Base-by-base conservation (phyloP, 2,113 vertebrate genomes). In the Crocuta crocuta region DNA sequence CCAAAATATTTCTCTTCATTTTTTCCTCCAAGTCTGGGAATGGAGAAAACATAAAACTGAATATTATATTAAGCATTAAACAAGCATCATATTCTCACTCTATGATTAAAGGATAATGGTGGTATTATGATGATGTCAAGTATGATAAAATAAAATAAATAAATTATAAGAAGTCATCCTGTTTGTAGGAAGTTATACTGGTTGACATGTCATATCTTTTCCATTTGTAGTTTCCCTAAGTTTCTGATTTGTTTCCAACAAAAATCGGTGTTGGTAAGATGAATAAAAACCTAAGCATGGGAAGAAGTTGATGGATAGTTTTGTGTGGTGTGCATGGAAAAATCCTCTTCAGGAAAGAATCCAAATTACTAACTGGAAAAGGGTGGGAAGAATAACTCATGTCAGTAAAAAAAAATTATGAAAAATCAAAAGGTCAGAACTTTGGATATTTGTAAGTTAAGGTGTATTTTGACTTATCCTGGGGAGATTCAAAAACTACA, bases 321-420 rank as follows among this genome's bases (percentile, higher is more conserved):
- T 96, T 97, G 89, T 97, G 97, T 96, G 66, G 96, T 97, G 85
- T 83, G 39, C 86, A 96, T 97, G 98, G 88, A 96, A 98, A 98
- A 98, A 92, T 28, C 9, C 91, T 96, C 74, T 97, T 98, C 97
- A 97, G 97, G 93, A 98, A 98, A 94, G 73, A 76, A 96, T 95
- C 94, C 96, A 97, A 97, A 96, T 98, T 96, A 66, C 79, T 95
- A 96, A 97, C 96, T 98, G 83, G 98, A 97, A 98, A 98, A 98
- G 31, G 13, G 50, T 97, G 95, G 91, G 83, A 97, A 98, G 19
- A 97, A 98, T 98, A 98, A 45, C 1, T 97, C 97, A 94, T 53
- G 61, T 96, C 95, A 97, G 65, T 70, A 83, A 86, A 96, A 98
- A 98, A 98, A 98, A 95, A 55, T 97, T 21, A 93, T 89, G 89